Conservation (phyloP, 2,888 invertebrate species). For the Ophonus ardosiacus region DNA sequence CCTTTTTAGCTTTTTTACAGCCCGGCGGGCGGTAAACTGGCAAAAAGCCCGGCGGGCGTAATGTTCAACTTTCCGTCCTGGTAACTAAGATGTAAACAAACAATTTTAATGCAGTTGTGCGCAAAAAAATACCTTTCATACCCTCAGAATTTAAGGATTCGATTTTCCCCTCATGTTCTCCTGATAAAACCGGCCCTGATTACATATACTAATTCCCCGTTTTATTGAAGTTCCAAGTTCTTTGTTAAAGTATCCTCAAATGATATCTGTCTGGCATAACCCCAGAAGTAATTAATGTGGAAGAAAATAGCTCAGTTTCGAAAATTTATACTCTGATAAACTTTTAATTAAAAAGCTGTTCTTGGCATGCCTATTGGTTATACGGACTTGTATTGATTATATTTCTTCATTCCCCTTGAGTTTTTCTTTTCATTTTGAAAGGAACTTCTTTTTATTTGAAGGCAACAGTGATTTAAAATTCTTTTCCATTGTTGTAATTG, state of each 20-base stretch:
- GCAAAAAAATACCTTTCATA: too few relatives aligned
- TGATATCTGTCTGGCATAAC: conserved; percentile 34
- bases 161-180: too few relatives aligned
- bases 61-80: too few relatives aligned
- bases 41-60: too few relatives aligned
- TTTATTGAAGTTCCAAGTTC: conserved; percentile 5
- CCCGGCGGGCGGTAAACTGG: too few relatives aligned
- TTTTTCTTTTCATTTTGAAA: conserved; percentile 35
- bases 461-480: conserved; percentile 30
- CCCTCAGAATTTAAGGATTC: too few relatives aligned
- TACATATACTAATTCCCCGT: conserved; percentile 1
- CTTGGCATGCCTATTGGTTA: conserved; percentile 45
- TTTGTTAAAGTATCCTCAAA: neutral
- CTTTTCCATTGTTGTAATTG: conserved; percentile 9
- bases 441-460: conserved; percentile 26
- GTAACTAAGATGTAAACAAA: too few relatives aligned
- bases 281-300: conserved; percentile 41
- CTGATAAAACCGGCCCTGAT: neutral
- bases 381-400: conserved; percentile 40
- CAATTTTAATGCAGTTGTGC: too few relatives aligned
- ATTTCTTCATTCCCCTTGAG: conserved; percentile 3
- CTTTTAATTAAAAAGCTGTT: conserved; percentile 52
- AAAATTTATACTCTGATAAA: conserved; percentile 49
- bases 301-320: conserved; percentile 39
- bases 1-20: too few relatives aligned